Conservation (phyloP, 2,797 vertebrate genomes). For the Rhinella marina region DNA sequence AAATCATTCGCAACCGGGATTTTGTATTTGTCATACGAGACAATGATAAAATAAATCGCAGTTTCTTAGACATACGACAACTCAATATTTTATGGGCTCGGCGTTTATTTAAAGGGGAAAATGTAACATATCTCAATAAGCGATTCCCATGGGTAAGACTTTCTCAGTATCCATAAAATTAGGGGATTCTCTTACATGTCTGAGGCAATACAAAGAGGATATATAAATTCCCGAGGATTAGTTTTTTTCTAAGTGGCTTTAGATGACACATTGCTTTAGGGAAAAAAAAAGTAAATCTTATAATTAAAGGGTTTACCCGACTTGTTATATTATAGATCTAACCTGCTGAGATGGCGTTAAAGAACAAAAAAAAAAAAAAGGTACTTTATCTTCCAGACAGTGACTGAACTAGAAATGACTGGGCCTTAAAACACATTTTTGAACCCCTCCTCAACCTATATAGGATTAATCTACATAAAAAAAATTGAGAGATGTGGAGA, state of each 20-base stretch:
- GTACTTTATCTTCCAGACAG: no score
- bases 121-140: conserved; percentile 32
- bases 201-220: background rate
- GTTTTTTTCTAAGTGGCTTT: background rate
- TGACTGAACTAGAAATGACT: no score
- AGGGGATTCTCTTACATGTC: conserved; percentile 3
- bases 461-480: no score
- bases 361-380: no score
- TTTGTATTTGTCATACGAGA: conserved; percentile 29
- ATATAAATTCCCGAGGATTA: background rate
- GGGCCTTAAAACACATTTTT: no score
- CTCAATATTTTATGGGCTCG: conserved; percentile 44
- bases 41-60: conserved; percentile 37
- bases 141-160: background rate
- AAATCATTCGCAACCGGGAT: background rate
- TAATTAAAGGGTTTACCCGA: no score
- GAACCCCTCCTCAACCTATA: no score
- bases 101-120: conserved; percentile 38
- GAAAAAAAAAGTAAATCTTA: background rate
- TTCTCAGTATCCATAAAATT: conserved; percentile 6
- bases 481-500: no score
- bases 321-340: no score
- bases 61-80: conserved; percentile 15
- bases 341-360: no score
- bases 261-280: background rate